Evolutionary conservation across 2,888 invertebrate species (phyloP), one percentile per base, ranked within the genome.

Genomic region (Lasioglossum vierecki): DNA sequence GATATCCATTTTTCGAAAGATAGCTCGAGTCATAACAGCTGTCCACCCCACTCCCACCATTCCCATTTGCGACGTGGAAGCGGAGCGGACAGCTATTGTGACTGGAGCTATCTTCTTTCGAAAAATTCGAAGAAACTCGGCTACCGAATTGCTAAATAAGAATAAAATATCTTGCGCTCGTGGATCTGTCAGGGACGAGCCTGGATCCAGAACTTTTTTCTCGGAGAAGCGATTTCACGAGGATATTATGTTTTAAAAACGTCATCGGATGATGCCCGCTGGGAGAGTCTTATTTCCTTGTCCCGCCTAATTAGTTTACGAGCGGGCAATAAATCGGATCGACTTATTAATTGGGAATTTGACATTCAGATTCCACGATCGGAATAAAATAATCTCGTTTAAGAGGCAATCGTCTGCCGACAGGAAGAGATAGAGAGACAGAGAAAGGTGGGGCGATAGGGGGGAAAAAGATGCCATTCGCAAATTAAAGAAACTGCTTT

Each of bases 281-380:
- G 30, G 26, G 41, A n/a, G 68, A 68, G 44, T 26, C n/a, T 74
- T 30, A 44, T 26, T 49, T 15, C 15, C 46, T 9, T 41, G 70
- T 71, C 35, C 15, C n/a, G 46, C 18, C 49, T 80, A 75, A 82
- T 82, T 80, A 82, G 80, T 80, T 76, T 46, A 66, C n/a, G 11
- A 46, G 8, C n/a, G n/a, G 53, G 35, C 57, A 53, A 81, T 81
- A 83, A 83, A 83, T 76, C 44, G 39, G 76, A 44, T 72, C 81
- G 35, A 66, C 26, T 76, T 83, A 66, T 73, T 83, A 83, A 83
- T 83, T 83, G 63, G 76, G 39, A 39, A 60, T 41, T 8, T 73
- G 66, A 66, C 83, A 76, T 76, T 73, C 71, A 49, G n/a, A 22
- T 60, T 35, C 68, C 35, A 11, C 18, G 5, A 15, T 74, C 26